Base-by-base conservation (phyloP, 2,113 vertebrate genomes). In the Caranx ignobilis region DNA sequence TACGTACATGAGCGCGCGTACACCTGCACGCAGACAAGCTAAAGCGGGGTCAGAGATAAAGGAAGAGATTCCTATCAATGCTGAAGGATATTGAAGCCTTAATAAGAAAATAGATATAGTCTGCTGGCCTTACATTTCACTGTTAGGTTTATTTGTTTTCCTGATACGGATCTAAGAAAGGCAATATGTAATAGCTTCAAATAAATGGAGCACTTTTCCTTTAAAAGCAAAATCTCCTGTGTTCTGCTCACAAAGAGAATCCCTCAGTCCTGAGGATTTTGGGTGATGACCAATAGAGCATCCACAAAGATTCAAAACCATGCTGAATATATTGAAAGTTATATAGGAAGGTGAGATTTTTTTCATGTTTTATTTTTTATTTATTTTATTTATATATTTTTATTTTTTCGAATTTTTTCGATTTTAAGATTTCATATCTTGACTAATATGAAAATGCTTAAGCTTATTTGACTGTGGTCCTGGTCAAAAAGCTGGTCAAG, bases 71-170 rank as follows among this genome's bases (percentile, higher is more conserved):
- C 16, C 55, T 93, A 95, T 94, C 94, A 2, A 72, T 83, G 84
- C 89, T 87, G 65, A 93, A 94, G 93, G 94, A 94, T 94, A 94
- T 95, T 94, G 94, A 93, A 94, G 89, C 80, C 91, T 91, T 91
- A 94, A 95, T 93, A 93, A 89, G 91, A 94, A 93, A 90, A 92
- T 83, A 91, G 87, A 94, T 92, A 93, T 77, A 91, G 87, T 87
- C 75, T 85, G 57, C 83, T 85, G 83, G 87, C 86, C 88, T 87
- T 90, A 85, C 75, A 75, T 91, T 87, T 90, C 85, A 86, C 82
- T 79, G 85, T 91, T 93, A 82, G 84, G 87, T 93, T 94, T 93
- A 93, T 93, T 95, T 91, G 86, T 90, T 93, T 93, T 90, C 12
- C 67, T 75, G 93, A 93, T 93, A 90, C n/a, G 0, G 18, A 93